These are phyloP conservation scores for Ptyas mucosa DNA, from an alignment of 2,113 vertebrate species.

Conservation along the genomic window DNA sequence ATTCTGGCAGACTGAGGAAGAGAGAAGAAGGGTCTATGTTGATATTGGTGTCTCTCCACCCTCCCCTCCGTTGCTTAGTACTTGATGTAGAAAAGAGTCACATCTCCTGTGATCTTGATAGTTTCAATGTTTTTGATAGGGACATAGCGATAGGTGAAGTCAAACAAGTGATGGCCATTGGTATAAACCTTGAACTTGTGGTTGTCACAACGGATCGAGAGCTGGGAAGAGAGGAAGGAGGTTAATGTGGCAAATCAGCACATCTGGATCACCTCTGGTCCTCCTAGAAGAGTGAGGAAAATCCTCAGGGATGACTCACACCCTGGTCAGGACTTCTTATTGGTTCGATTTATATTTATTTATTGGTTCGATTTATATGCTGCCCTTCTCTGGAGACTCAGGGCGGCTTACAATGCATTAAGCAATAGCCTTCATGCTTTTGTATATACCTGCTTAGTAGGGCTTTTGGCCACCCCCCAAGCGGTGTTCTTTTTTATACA, in stretches of 20 bases:
- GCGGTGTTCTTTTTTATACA: too few species aligned
- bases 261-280: background rate
- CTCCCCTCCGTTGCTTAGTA: constrained; percentile 29
- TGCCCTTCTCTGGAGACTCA: too few species aligned
- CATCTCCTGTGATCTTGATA: constrained; percentile 73
- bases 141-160: constrained; percentile 73
- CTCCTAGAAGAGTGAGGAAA: too few species aligned
- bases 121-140: constrained; percentile 69
- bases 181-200: constrained; percentile 76
- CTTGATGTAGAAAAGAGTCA: constrained; percentile 80
- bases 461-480: too few species aligned
- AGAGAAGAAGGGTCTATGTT: background rate
- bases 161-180: constrained; percentile 77
- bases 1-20: background rate
- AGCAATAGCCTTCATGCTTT: too few species aligned
- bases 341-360: too few species aligned
- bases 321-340: too few species aligned
- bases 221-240: constrained; percentile 42
- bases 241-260: background rate
- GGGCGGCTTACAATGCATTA: too few species aligned
- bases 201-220: constrained; percentile 76
- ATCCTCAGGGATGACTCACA: too few species aligned
- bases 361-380: too few species aligned
- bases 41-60: accelerated
- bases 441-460: too few species aligned